These are phyloP conservation scores for Scaptomyza caliginosa DNA, from an alignment of 2,888 invertebrate species.

Conservation along the genomic window DNA sequence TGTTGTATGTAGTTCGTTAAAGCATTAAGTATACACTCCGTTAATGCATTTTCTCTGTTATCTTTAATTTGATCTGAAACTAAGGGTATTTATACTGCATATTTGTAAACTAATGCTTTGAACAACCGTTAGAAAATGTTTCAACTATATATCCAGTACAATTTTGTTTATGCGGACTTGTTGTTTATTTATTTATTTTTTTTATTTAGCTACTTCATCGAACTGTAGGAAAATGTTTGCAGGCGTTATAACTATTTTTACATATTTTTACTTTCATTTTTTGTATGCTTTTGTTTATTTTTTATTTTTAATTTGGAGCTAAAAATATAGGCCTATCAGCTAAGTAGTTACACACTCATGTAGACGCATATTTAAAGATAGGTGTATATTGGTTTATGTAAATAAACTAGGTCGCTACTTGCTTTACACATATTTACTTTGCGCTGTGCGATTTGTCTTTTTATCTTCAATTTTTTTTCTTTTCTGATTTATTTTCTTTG, in stretches of 20 bases:
- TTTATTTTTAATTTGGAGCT: slow-evolving; percentile 28
- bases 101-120: slow-evolving; percentile 44
- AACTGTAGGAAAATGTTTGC: slow-evolving; percentile 72
- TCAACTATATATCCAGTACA: slow-evolving; percentile 40
- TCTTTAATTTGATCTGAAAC: slow-evolving; percentile 43
- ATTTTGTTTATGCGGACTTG: slow-evolving; percentile 11
- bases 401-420: slow-evolving; percentile 60
- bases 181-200: slow-evolving; percentile 13
- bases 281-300: slow-evolving; percentile 6
- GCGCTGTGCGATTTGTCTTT: slow-evolving; percentile 52
- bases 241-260: slow-evolving; percentile 52
- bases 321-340: slow-evolving; percentile 57
- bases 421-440: slow-evolving; percentile 75
- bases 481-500: slow-evolving; percentile 3
- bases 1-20: slow-evolving; percentile 45
- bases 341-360: slow-evolving; percentile 60
- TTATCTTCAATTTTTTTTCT: not conserved
- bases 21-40: slow-evolving; percentile 46
- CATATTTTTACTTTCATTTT: slow-evolving; percentile 12
- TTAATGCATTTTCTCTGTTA: slow-evolving; percentile 31
- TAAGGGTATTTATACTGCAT: slow-evolving; percentile 40
- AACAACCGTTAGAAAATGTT: slow-evolving; percentile 68
- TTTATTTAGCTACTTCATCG: slow-evolving; percentile 42
- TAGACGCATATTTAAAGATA: slow-evolving; percentile 44
- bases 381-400: slow-evolving; percentile 36